Percentiles rank a stretch among this genome's conserved stretches.
Evolutionary conservation across 2,888 invertebrate species (phyloP).

Genomic region (Malthinus flaveolus): DNA sequence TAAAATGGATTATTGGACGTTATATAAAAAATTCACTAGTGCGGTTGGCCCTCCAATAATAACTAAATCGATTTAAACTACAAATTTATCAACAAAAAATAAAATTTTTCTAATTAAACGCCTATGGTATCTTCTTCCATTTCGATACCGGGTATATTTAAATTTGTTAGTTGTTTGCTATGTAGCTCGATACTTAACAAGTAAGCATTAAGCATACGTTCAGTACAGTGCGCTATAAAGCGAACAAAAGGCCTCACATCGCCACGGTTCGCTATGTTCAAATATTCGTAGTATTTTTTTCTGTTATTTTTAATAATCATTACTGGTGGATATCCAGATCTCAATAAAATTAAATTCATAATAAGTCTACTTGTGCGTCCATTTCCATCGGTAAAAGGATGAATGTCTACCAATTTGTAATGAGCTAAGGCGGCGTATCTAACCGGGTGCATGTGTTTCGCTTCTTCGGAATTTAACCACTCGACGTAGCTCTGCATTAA

Average conservation of each 20-base stretch:
- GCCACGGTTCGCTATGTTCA: conserved; percentile 91
- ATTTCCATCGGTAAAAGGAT: conserved; percentile 97
- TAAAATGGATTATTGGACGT: too few species aligned
- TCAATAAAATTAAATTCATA: conserved; percentile 96
- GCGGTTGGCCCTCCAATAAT: too few species aligned
- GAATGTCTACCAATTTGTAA: conserved; percentile 95
- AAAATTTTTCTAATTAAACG: background rate
- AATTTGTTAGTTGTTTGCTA: conserved; percentile 11
- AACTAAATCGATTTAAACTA: too few species aligned
- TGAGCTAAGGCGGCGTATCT: conserved; percentile 94
- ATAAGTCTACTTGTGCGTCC: conserved; percentile 92
- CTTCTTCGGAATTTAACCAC: conserved; percentile 91
- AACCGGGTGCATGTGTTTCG: conserved; percentile 84
- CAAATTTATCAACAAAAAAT: too few species aligned
- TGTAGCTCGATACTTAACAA: conserved; percentile 75
- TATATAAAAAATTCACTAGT: too few species aligned
- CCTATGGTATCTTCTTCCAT: conserved; percentile 11
- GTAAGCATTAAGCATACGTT: conserved; percentile 85
- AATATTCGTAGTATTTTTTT: conserved; percentile 83
- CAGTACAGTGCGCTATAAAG: conserved; percentile 92
- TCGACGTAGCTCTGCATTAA: conserved; percentile 88
- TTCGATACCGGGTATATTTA: conserved; percentile 13
- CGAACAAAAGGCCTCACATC: conserved; percentile 95
- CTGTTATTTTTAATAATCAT: conserved; percentile 87
- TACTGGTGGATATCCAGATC: conserved; percentile 94